Conservation (phyloP, 2,888 invertebrate genomes). For the Dinocampus coccinellae region DNA sequence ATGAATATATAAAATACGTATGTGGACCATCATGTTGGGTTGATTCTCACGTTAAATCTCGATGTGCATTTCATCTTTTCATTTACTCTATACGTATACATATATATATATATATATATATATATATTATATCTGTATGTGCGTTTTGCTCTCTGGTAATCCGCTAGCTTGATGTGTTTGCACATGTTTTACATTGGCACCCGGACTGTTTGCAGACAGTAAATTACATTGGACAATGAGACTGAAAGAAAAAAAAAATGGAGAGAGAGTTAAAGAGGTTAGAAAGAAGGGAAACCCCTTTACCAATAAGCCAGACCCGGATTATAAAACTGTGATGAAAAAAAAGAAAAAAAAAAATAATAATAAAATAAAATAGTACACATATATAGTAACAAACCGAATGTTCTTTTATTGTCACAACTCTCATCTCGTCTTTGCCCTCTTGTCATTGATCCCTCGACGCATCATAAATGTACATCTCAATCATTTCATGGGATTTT, state of each 20-base stretch:
- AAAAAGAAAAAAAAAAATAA: slow-evolving; percentile 41
- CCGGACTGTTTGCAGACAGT: slow-evolving; percentile 68
- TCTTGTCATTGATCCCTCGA: slow-evolving; percentile 6
- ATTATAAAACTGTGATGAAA: slow-evolving; percentile 64
- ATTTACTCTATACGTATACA: slow-evolving; percentile 6
- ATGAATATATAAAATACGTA: neutral
- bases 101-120: no score
- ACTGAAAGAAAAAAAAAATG: slow-evolving; percentile 16
- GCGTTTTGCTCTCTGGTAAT: slow-evolving; percentile 34
- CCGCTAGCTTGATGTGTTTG: slow-evolving; percentile 50
- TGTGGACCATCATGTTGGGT: neutral
- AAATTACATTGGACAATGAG: slow-evolving; percentile 67
- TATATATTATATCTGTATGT: no score
- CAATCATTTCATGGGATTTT: slow-evolving; percentile 19
- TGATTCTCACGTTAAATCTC: slow-evolving; percentile 36
- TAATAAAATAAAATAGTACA: slow-evolving; percentile 10
- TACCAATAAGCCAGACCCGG: slow-evolving; percentile 53
- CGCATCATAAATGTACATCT: slow-evolving; percentile 8
- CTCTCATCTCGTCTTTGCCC: slow-evolving; percentile 7
- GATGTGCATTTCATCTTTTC: slow-evolving; percentile 35
- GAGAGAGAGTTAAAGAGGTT: neutral
- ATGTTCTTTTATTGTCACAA: slow-evolving; percentile 52
- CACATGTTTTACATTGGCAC: slow-evolving; percentile 60
- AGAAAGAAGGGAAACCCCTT: slow-evolving; percentile 55
- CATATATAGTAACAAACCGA: slow-evolving; percentile 35